phyloP scores from a whole-genome alignment of 1,140 invertebrate species.

The Macrostomum lignano region DNA sequence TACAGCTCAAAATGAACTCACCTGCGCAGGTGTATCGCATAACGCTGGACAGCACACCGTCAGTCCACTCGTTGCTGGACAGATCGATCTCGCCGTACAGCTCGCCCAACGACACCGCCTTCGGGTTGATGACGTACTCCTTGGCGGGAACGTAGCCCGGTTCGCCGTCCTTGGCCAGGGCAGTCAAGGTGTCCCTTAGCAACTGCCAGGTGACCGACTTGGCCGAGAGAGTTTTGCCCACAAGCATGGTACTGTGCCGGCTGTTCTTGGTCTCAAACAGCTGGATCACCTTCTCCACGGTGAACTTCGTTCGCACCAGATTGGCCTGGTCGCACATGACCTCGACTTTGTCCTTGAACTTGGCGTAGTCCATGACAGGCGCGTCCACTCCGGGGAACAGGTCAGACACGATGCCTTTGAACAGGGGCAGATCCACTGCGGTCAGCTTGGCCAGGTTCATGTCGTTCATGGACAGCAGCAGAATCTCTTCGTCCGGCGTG shows the following conservation, averaged over 20 bases:
- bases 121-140: conserved; percentile 49
- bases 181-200: conserved; percentile 16
- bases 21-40: conserved; percentile 46
- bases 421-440: conserved; percentile 46
- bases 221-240: conserved; percentile 33
- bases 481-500: conserved; percentile 40
- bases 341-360: conserved; percentile 37
- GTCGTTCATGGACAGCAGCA: conserved; percentile 50
- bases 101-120: conserved; percentile 45
- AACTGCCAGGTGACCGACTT: conserved; percentile 22
- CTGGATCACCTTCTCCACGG: conserved; percentile 25
- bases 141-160: conserved; percentile 30
- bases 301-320: conserved; percentile 31
- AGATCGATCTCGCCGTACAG: conserved; percentile 58
- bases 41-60: conserved; percentile 50
- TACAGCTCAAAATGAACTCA: too few species aligned
- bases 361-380: conserved; percentile 43
- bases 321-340: conserved; percentile 35
- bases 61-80: conserved; percentile 48
- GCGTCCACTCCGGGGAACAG: conserved; percentile 44
- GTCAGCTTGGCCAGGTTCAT: conserved; percentile 59
- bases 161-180: conserved; percentile 28
- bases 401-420: conserved; percentile 50
- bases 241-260: conserved; percentile 37
- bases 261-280: conserved; percentile 33